Base-by-base conservation (phyloP, 2,113 vertebrate species). In the Oophaga pumilio region DNA sequence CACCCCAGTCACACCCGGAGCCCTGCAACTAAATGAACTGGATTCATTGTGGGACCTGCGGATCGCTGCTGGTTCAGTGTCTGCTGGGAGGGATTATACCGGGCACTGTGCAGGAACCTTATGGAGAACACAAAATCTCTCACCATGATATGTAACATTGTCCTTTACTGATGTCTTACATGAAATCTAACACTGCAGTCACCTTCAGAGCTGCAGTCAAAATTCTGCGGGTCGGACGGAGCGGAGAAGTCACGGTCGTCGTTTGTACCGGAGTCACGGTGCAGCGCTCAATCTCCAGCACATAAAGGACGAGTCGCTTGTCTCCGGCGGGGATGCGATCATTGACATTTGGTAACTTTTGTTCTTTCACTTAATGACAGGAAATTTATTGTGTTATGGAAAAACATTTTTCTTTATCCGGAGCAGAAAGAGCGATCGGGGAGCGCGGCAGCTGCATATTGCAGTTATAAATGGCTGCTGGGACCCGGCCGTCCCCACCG, bases 401-500 rank as follows among this genome's bases (percentile, higher is more conserved):
- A 64, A 1, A 43, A 78, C 50, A 24, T 79, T 57, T 78, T 78
- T 79, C 28, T 56, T 56, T 56, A 69, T 52, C 62, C 62, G 50
- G 14, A 52, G n/a, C n/a, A 53, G 12, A 62, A 28, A 76, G 22
- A 76, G 71, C 24, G 56, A 22, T 7, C 18, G 1, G 56, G 84
- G 84, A 76, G 50, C 6, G 24, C 53, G 28, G 8, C 56, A 22
- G 84, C 71, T 76, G 71, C 56, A 62, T 74, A 33, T 33, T 73
- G 50, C 14, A 22, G 26, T 85, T 85, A 85, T 76, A 85, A 85
- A 85, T 85, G 60, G 71, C 73, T 62, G 84, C 73, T 24, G 84
- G 71, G 28, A 76, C 20, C 1, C 13, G 0, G 18, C 57, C 15
- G 28, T 77, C 73, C 84, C 73, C 73, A 76, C 59, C 59, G 56